phyloP scores from a whole-genome alignment of 2,888 invertebrate genomes.

The Oscheius sp. region DNA sequence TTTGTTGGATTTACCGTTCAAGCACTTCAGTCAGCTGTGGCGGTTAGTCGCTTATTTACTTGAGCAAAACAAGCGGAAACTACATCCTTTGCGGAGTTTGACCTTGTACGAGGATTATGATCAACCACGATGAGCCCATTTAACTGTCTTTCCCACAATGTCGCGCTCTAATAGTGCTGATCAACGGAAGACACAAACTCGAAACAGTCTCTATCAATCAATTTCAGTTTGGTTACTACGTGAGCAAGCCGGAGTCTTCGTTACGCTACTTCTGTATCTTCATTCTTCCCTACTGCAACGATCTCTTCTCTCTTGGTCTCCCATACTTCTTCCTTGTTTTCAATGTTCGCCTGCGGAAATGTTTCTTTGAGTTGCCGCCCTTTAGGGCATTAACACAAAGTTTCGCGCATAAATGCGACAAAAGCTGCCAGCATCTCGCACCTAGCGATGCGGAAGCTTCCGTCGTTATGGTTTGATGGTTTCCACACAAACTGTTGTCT shows the following conservation, averaged over 20 bases:
- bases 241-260: conserved; percentile 17
- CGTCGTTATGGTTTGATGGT: conserved; percentile 7
- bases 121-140: conserved; percentile 19
- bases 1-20: conserved; percentile 32
- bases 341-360: conserved; percentile 29
- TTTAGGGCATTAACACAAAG: neutral
- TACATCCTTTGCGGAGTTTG: neutral
- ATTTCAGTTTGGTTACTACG: conserved; percentile 33
- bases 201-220: neutral
- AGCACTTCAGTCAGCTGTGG: conserved; percentile 2
- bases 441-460: conserved; percentile 12
- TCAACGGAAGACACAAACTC: neutral
- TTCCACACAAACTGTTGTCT: neutral
- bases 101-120: conserved; percentile 2
- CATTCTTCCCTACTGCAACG: conserved; percentile 32
- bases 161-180: too few relatives aligned
- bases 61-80: neutral
- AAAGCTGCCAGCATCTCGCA: conserved; percentile 16
- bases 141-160: too few relatives aligned
- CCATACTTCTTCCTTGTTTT: conserved; percentile 36
- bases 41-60: conserved; percentile 12
- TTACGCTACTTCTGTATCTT: neutral
- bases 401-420: conserved; percentile 22
- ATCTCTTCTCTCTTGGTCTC: conserved; percentile 29
- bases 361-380: conserved; percentile 34